Evolutionary conservation across 2,797 vertebrate species (phyloP), one percentile per base, ranked within the genome.

Genomic region (Macropodus opercularis): DNA sequence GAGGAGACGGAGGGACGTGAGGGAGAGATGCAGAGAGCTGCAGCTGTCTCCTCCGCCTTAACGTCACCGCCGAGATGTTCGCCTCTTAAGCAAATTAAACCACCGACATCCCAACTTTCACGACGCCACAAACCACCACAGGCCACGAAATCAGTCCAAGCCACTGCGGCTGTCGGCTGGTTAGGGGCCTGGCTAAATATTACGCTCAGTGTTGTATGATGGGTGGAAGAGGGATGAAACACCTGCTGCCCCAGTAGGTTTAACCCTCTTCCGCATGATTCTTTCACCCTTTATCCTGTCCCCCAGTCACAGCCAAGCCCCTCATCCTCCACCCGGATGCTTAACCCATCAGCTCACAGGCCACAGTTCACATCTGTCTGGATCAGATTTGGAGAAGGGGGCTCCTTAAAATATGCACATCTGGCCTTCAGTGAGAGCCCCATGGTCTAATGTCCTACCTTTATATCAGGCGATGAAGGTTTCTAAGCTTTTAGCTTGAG

Each of bases 41-140:
- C 80, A 75, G 80, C 83, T 88, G 72, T 76, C 72, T 76, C 41
- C 54, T 67, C 24, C 22, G 35, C n/a, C 71, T 69, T 80, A 80
- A 83, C 83, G 72, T 57, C 72, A 86, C 89, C 74, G 77, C 57
- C 18, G 56, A 73, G 62, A 84, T 80, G 69, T 73, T 63, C 70
- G 51, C 66, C 85, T 86, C 72, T 79, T 77, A 79, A 72, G 72
- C 69, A 74, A 85, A 88, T 85, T 60, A 85, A 78, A 81, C 54
- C 29, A 50, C 22, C 15, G 32, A 71, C 69, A 80, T 79, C 80
- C 79, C 73, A 80, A 77, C 77, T 70, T 64, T 47, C 51, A 70
- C 48, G 42, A 35, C 34, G 8, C 42, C 51, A 35, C 62, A 66
- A 50, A 69, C 44, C 67, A 23, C 40, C 53, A 27, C 40, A 47